Evolutionary conservation across 2,797 vertebrate genomes (phyloP).

Genomic region (Smutsia gigantea): DNA sequence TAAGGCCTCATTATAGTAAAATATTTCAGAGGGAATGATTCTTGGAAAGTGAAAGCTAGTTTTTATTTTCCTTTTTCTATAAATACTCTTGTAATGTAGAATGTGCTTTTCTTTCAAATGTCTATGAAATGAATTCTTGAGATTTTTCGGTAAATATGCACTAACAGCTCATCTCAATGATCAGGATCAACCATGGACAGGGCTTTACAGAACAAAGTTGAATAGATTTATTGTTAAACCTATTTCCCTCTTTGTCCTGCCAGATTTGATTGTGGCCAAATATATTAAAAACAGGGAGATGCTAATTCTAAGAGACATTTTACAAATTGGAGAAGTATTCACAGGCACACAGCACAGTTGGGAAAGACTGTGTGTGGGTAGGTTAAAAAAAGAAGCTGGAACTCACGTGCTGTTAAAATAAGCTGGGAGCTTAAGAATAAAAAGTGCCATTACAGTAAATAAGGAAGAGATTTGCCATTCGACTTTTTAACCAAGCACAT

Average conservation of each 20-base stretch:
- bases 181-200: background rate
- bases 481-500: background rate
- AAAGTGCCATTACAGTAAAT: background rate
- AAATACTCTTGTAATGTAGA: background rate
- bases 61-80: background rate
- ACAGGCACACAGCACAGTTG: background rate
- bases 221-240: slow-evolving; percentile 20
- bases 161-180: background rate
- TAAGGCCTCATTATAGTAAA: background rate
- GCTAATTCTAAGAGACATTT: slow-evolving; percentile 53
- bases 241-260: slow-evolving; percentile 8
- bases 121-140: background rate
- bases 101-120: background rate
- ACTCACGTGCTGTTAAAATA: background rate
- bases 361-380: background rate
- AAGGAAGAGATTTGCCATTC: background rate
- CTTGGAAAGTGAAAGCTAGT: background rate
- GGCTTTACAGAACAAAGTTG: background rate
- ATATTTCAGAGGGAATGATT: background rate
- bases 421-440: background rate
- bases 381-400: background rate
- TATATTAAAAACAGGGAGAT: background rate
- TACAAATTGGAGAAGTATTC: slow-evolving; percentile 27
- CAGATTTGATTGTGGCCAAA: slow-evolving; percentile 33
- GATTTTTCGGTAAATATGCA: background rate